phyloP scores from a whole-genome alignment of 2,888 invertebrate species.

The Encarsia formosa region DNA sequence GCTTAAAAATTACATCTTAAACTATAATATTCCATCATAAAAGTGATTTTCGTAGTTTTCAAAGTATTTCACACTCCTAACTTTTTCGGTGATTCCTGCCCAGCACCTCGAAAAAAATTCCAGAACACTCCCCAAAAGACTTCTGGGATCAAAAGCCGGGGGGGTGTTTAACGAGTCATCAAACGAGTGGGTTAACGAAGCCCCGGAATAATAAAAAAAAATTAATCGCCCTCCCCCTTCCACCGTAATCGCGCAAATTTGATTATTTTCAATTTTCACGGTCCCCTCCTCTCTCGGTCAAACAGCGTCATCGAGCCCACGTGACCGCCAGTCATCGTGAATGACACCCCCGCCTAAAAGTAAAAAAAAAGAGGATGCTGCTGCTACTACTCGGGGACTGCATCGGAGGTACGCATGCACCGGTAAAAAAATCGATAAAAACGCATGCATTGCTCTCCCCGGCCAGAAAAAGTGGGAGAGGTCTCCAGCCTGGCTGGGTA shows the following conservation, averaged over 20 bases:
- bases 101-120: too few species aligned
- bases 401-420: too few species aligned
- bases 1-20: too few species aligned
- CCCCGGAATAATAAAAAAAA: slow-evolving; percentile 14
- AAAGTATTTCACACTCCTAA: too few species aligned
- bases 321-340: background rate
- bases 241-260: slow-evolving; percentile 25
- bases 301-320: too few species aligned
- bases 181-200: slow-evolving; percentile 14
- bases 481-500: slow-evolving; percentile 1
- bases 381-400: slow-evolving; percentile 2
- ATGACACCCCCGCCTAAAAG: slow-evolving; percentile 25
- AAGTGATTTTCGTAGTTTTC: too few species aligned
- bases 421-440: slow-evolving; percentile 53
- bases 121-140: too few species aligned
- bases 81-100: too few species aligned
- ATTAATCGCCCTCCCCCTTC: slow-evolving; percentile 45
- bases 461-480: slow-evolving; percentile 41
- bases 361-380: slow-evolving; percentile 20
- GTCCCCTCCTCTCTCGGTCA: too few species aligned
- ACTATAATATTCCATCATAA: too few species aligned
- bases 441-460: slow-evolving; percentile 51
- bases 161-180: too few species aligned
- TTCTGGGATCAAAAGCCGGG: too few species aligned
- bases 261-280: slow-evolving; percentile 26